Conservation (phyloP, 2,888 invertebrate genomes). For the Diaphora mendica region DNA sequence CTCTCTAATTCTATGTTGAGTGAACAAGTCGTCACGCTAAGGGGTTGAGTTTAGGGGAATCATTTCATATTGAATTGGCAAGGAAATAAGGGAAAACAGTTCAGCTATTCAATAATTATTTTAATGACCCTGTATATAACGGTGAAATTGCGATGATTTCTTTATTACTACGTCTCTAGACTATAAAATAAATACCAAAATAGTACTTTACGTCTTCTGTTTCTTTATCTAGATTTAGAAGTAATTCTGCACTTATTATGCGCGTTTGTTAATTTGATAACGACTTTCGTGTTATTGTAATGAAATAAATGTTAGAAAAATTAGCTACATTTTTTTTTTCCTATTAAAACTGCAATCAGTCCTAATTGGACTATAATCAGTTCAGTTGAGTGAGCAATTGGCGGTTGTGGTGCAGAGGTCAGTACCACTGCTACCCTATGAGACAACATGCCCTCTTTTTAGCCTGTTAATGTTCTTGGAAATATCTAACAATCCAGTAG, state of each 20-base stretch:
- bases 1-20: slow-evolving; percentile 75
- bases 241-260: neutral
- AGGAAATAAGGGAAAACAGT: slow-evolving; percentile 60
- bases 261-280: neutral
- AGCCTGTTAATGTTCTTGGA: no score
- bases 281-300: neutral
- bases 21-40: slow-evolving; percentile 71
- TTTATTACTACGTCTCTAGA: neutral
- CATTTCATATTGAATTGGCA: slow-evolving; percentile 59
- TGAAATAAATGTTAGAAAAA: neutral
- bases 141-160: neutral
- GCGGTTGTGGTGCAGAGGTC: no score
- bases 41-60: slow-evolving; percentile 52
- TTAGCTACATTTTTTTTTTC: no score
- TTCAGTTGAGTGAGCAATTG: no score
- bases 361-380: no score
- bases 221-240: neutral
- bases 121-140: neutral
- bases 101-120: slow-evolving; percentile 27
- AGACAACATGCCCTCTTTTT: no score
- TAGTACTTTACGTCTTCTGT: neutral
- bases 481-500: no score
- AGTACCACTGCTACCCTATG: no score
- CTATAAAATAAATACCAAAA: neutral
- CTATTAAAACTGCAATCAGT: no score